These are phyloP conservation scores for Phymastichus coffea DNA, from an alignment of 1,140 invertebrate species.

Conservation along the genomic window DNA sequence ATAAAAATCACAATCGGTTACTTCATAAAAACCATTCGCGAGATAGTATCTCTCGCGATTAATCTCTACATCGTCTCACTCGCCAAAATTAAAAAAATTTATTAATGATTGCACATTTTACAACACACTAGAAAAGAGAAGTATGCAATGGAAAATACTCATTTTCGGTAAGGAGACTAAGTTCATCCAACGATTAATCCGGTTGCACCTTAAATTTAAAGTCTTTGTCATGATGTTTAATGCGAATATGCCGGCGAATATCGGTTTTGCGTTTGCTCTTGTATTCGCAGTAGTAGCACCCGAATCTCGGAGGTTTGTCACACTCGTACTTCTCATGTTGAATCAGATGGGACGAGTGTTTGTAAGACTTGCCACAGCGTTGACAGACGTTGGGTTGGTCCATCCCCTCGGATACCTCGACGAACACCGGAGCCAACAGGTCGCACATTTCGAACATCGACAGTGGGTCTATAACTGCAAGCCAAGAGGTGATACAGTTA, in stretches of 20 bases:
- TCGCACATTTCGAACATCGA: slow-evolving; percentile 24
- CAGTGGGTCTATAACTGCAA: background rate
- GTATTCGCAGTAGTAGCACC: slow-evolving; percentile 51
- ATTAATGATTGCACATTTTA: too few species aligned
- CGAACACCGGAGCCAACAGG: slow-evolving; percentile 7
- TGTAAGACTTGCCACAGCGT: slow-evolving; percentile 16
- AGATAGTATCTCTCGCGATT: too few species aligned
- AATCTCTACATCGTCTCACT: too few species aligned
- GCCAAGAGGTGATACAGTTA: background rate
- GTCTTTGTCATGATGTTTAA: slow-evolving; percentile 39
- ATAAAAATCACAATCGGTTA: too few species aligned
- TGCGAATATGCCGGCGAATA: slow-evolving; percentile 41
- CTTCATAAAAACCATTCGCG: too few species aligned
- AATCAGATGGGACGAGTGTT: slow-evolving; percentile 35
- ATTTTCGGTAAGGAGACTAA: background rate
- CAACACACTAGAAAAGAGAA: too few species aligned
- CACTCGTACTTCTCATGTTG: slow-evolving; percentile 56
- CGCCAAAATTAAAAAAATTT: too few species aligned
- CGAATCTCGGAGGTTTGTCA: slow-evolving; percentile 49
- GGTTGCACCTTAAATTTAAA: slow-evolving; percentile 8
- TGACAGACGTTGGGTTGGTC: slow-evolving; percentile 18
- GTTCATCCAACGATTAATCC: too few species aligned
- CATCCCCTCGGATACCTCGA: background rate
- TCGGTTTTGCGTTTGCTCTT: slow-evolving; percentile 38
- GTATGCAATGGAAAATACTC: too few species aligned